Base-by-base conservation (phyloP, 2,113 vertebrate species). In the Eurypyga helias region DNA sequence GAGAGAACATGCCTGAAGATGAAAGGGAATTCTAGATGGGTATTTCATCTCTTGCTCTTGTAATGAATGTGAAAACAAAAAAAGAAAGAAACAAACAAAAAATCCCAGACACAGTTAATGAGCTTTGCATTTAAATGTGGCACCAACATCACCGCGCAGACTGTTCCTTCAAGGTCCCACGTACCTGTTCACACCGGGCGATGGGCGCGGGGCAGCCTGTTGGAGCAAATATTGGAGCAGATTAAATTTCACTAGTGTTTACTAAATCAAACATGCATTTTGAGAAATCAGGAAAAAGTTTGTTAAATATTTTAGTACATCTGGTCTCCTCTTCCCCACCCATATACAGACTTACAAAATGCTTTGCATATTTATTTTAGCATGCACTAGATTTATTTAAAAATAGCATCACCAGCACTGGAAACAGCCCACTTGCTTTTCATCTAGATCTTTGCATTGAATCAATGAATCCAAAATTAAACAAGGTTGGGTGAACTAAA, bases 241-340 rank as follows among this genome's bases (percentile, higher is more conserved):
- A 70, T 96, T 76, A 66, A 70, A 70, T 83, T 78, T 21, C 76
- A 28, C 84, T 58, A 36, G 14, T 58, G 69, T 83, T 95, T 85
- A 12, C 87, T 93, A 80, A 93, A 94, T 93, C 85, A 95, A 96
- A 90, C 51, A 95, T 90, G 77, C 82, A 15, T 79, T 84, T 91
- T 0, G 3, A 91, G 90, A 92, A 79, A 95, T 73, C 70, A 61
- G 76, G 90, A 60, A 93, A 93, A 96, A 94, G 93, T 97, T 97
- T 86, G 93, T 95, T 97, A 95, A 98, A 98, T 98, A 98, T 98
- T 97, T 98, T 88, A 97, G 95, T 94, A 89, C 71, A 88, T 94
- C 94, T 94, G 95, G 91, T 82, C 85, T 83, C 71, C 67, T 82
- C 86, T 75, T 82, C 87, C 90, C 92, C 84, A 46, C 92, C 85